phyloP scores from a whole-genome alignment of 35 echinoderm and acorn worm genomes.

The Eucidaris tribuloides region DNA sequence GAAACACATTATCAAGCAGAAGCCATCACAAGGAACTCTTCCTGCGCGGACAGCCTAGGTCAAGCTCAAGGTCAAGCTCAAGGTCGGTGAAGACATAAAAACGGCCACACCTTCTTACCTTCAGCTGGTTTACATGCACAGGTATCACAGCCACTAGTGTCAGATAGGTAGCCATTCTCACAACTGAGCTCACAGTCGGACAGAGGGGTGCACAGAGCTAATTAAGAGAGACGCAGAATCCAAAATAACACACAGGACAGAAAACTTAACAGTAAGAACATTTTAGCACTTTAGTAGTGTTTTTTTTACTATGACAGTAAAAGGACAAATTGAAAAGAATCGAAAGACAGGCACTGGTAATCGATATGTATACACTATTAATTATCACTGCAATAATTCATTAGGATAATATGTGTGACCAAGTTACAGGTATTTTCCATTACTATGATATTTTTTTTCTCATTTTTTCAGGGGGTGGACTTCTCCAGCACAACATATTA shows the following conservation, averaged over 20 bases:
- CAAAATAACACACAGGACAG: neutral
- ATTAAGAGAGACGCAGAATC: neutral
- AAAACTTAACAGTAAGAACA: neutral
- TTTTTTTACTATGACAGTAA: neutral
- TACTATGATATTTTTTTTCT: no score
- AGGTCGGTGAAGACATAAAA: neutral
- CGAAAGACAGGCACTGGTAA: neutral
- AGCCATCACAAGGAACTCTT: neutral
- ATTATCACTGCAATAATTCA: no score
- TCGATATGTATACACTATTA: neutral
- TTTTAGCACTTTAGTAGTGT: neutral
- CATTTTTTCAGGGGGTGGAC: no score
- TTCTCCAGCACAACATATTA: no score
- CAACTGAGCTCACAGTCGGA: neutral
- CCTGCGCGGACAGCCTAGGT: neutral
- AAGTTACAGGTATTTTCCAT: no score
- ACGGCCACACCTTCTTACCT: neutral
- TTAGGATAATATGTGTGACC: no score
- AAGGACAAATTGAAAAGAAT: neutral
- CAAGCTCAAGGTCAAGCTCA: neutral
- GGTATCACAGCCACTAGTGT: constrained; percentile 18
- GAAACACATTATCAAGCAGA: neutral
- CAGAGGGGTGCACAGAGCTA: neutral
- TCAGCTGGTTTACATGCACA: constrained; percentile 18
- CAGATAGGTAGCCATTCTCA: constrained; percentile 14